Conservation (phyloP, 1,140 invertebrate species). For the Prorops nasuta region DNA sequence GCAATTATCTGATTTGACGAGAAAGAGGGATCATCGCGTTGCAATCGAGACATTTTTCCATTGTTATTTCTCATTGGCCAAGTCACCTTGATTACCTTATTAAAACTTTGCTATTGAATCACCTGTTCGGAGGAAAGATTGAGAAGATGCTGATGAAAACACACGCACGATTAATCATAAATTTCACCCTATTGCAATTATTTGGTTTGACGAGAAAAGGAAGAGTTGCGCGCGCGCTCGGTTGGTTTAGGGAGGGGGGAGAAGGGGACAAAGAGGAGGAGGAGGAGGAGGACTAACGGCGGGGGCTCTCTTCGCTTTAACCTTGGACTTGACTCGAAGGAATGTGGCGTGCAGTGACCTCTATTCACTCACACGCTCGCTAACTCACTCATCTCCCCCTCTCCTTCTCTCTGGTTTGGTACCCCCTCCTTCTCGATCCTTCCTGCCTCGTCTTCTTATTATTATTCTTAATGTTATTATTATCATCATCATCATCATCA, state of each 20-base stretch:
- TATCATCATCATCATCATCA: no score
- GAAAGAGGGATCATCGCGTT: no score
- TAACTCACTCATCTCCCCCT: constrained; percentile 11
- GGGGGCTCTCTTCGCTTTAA: constrained; percentile 25
- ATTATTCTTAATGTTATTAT: no score
- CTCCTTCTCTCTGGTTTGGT: not conserved
- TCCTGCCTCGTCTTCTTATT: no score
- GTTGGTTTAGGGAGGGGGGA: not conserved
- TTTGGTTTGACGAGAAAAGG: not conserved
- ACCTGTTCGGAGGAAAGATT: no score
- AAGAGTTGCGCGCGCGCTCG: not conserved
- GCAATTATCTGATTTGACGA: not conserved
- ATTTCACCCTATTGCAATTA: no score
- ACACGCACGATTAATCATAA: no score
- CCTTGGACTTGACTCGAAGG: constrained; percentile 52
- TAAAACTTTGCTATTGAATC: no score
- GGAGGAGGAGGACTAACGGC: constrained; percentile 24
- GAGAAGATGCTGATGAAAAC: no score
- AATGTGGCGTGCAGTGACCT: constrained; percentile 50
- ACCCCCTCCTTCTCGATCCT: constrained; percentile 1
- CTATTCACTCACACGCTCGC: constrained; percentile 28
- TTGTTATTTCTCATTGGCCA: no score
- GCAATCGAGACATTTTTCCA: no score
- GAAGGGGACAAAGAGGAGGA: not conserved
- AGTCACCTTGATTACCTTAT: no score